Evolutionary conservation across 2,113 vertebrate species (phyloP).

Genomic region (Neopipo cinnamomea): DNA sequence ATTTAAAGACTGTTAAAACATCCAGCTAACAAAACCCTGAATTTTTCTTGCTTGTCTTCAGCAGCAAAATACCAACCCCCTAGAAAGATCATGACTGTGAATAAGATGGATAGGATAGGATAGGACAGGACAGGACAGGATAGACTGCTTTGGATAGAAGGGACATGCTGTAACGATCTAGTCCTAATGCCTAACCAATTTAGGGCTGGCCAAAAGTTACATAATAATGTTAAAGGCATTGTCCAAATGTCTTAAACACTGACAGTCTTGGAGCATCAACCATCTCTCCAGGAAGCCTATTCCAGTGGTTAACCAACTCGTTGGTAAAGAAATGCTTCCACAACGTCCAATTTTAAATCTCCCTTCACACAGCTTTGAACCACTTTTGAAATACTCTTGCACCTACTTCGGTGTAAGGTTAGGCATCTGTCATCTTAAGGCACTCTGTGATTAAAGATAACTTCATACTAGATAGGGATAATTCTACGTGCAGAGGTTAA

Average conservation of each 20-base stretch:
- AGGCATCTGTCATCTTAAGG: background rate
- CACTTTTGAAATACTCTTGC: background rate
- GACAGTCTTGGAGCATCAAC: accelerated
- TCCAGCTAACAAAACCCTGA: background rate
- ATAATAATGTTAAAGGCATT: background rate
- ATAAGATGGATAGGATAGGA: background rate
- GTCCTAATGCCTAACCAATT: background rate
- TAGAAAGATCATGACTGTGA: background rate
- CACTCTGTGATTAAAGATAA: background rate
- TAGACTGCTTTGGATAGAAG: background rate
- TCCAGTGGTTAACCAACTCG: background rate
- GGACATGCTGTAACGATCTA: background rate
- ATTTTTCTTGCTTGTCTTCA: background rate
- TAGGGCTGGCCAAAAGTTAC: background rate
- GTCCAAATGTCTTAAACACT: background rate
- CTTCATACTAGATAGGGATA: background rate
- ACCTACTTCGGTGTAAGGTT: background rate
- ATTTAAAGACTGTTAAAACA: background rate
- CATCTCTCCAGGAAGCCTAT: background rate
- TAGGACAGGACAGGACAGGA: background rate
- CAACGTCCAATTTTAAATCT: background rate
- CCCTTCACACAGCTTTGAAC: background rate
- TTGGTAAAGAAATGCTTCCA: background rate
- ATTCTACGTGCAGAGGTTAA: background rate
- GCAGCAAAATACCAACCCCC: background rate